Base-by-base conservation (phyloP, 2,797 vertebrate genomes). In the Botia kubotai region DNA sequence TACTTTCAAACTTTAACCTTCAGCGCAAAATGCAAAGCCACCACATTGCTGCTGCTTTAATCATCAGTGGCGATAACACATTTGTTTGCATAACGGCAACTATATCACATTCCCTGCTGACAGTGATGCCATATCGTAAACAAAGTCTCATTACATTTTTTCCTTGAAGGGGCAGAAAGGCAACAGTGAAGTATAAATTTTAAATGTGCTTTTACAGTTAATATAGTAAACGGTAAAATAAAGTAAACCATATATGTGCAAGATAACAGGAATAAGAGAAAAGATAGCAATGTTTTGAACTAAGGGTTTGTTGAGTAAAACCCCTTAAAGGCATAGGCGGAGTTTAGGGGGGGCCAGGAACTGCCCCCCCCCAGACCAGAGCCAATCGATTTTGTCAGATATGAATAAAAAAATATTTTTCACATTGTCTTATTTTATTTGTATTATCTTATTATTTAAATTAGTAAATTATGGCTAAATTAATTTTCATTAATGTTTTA, bases 101-200 rank as follows among this genome's bases (percentile, higher is more conserved):
- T 55, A 68, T 75, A 73, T 52, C 19, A 52, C n/a, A 79, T 65
- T 72, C 73, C 74, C 60, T 57, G 39, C 62, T 81, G 81, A 83
- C 75, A 81, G 50, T 29, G 72, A 80, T 69, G 65, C 46, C 71
- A 71, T 72, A 70, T 50, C 16, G 57, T 68, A 79, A 83, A 82
- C 72, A 69, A 46, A 79, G 83, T 50, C 79, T 83, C 79, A 83
- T 85, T 85, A 85, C 69, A 58, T 60, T 69, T 52, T 69, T 76
- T 67, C 67, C 39, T 52, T 57, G 63, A 77, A 76, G 60, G 33
- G 43, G 17, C 75, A 76, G 19, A 76, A 68, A 52, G 62, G 48
- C 72, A 75, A 74, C 74, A 39, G 53, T 50, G 65, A 68, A 76
- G 48, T 76, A 70, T 70, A 66, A 52, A 82, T 79, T 70, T 71